A percentile compares a stretch with the other conserved stretches of the same genome.
Evolutionary conservation across 2,113 vertebrate species (phyloP).

Genomic region (Syngnathus floridae): DNA sequence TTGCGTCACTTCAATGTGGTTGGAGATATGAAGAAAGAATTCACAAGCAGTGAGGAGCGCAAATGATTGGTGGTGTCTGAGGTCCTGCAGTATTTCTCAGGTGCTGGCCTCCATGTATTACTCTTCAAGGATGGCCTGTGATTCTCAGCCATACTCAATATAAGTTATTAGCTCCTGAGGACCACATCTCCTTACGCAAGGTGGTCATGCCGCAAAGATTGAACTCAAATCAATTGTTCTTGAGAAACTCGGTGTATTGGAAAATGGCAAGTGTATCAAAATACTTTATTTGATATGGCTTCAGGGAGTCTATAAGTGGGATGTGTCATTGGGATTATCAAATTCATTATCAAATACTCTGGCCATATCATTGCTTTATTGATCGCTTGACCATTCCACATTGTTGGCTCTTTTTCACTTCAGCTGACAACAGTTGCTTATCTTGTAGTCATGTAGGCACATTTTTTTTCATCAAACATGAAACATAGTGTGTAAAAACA

Average conservation of each 20-base stretch:
- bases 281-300: background rate
- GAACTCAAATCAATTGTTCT: constrained; percentile 17
- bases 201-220: constrained; percentile 10
- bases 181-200: constrained; percentile 10
- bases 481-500: background rate
- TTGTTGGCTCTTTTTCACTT: background rate
- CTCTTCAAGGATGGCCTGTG: constrained; percentile 11
- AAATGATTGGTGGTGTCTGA: constrained; percentile 44
- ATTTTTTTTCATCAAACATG: background rate
- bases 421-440: background rate
- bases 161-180: constrained; percentile 10
- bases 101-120: constrained; percentile 11
- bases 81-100: constrained; percentile 21
- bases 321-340: no score
- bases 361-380: background rate
- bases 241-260: background rate
- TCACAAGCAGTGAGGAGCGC: constrained; percentile 33
- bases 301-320: background rate
- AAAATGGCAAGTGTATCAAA: background rate
- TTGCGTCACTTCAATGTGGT: constrained; percentile 47
- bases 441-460: background rate
- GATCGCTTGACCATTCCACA: background rate
- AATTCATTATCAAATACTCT: no score
- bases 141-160: constrained; percentile 6
- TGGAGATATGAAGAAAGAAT: constrained; percentile 38